These are phyloP conservation scores for Arctocebus calabarensis DNA, from an alignment of 2,797 vertebrate genomes.

Conservation along the genomic window DNA sequence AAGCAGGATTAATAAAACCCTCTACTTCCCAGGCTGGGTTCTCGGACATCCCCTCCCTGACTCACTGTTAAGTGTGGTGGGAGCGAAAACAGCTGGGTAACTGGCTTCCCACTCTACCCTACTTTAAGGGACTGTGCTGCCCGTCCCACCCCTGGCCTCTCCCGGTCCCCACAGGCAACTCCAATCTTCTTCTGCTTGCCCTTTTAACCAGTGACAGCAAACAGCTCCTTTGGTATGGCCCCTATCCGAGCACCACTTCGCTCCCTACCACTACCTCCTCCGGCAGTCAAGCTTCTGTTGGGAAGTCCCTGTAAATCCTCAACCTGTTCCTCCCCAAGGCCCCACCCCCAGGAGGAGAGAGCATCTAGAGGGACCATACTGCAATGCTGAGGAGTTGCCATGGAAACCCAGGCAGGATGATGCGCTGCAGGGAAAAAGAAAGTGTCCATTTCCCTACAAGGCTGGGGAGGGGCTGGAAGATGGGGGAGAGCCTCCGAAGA, in stretches of 20 bases:
- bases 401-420: slow-evolving; percentile 89
- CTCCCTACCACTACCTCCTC: neutral
- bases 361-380: slow-evolving; percentile 81
- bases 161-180: neutral
- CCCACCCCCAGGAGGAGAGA: neutral
- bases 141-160: neutral
- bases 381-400: slow-evolving; percentile 94
- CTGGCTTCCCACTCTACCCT: neutral
- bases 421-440: slow-evolving; percentile 20
- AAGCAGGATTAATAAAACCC: neutral
- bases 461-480: neutral
- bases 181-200: slow-evolving; percentile 8
- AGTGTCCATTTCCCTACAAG: slow-evolving; percentile 52
- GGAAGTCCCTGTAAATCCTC: slow-evolving; percentile 49
- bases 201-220: slow-evolving; percentile 32
- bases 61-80: neutral
- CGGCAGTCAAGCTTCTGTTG: slow-evolving; percentile 9
- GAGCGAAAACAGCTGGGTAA: neutral
- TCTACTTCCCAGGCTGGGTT: neutral
- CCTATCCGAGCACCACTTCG: neutral
- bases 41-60: neutral
- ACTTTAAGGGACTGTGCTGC: neutral
- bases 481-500: neutral
- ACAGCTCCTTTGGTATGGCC: slow-evolving; percentile 16
- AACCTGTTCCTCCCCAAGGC: neutral